Conservation (phyloP, 2,888 invertebrate species). For the Pteria penguin region DNA sequence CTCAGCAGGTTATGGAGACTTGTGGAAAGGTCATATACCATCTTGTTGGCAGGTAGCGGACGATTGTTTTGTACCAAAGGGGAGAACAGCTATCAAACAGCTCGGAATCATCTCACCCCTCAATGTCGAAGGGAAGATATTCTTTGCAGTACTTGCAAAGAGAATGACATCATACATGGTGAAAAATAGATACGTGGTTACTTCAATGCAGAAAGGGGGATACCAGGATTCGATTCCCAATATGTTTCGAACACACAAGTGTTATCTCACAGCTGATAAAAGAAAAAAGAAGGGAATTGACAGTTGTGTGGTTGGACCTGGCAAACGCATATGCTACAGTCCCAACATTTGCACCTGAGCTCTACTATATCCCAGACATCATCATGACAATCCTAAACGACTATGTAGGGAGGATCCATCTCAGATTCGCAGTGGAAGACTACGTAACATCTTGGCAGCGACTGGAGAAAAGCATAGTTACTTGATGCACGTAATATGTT, state of each 20-base stretch:
- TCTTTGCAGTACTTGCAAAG: slow-evolving; percentile 40
- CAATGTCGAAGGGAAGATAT: slow-evolving; percentile 47
- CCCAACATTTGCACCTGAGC: slow-evolving; percentile 22
- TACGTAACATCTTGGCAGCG: too few species aligned
- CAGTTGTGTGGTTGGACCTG: slow-evolving; percentile 37
- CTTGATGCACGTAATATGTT: slow-evolving; percentile 11
- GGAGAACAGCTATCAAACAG: slow-evolving; percentile 30
- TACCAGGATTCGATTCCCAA: too few species aligned
- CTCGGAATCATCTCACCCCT: too few species aligned
- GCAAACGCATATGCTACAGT: slow-evolving; percentile 36
- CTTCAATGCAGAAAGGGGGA: slow-evolving; percentile 38
- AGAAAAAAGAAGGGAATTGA: slow-evolving; percentile 14
- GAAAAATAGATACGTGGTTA: slow-evolving; percentile 28
- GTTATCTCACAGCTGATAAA: slow-evolving; percentile 25
- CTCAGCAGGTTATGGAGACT: slow-evolving; percentile 6
- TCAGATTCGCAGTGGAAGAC: slow-evolving; percentile 21
- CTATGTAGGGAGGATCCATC: background rate
- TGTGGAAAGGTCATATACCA: slow-evolving; percentile 20
- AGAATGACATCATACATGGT: slow-evolving; percentile 35
- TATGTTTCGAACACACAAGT: slow-evolving; percentile 15
- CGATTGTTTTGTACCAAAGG: slow-evolving; percentile 36
- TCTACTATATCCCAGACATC: slow-evolving; percentile 29
- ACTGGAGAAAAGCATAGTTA: slow-evolving; percentile 14
- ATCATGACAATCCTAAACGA: too few species aligned
- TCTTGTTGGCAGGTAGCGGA: slow-evolving; percentile 37